Evolutionary conservation across 2,113 vertebrate species (phyloP).

Genomic region (Rostratula benghalensis): DNA sequence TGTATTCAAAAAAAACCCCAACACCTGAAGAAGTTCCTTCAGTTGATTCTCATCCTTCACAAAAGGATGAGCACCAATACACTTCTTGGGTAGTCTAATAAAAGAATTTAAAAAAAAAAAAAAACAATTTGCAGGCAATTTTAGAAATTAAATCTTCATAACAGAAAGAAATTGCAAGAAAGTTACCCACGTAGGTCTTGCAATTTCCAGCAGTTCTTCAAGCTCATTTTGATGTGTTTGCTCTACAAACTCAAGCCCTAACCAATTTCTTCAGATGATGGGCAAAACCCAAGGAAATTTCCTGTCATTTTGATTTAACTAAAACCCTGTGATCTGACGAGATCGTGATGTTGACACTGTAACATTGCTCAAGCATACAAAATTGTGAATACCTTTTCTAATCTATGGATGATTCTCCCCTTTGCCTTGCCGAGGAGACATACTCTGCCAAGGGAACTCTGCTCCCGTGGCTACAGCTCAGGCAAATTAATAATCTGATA

Average conservation of each 20-base stretch:
- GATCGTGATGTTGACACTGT: not conserved
- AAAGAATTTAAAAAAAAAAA: not conserved
- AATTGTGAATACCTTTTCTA: not conserved
- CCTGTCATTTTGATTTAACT: constrained; percentile 5
- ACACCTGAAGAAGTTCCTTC: not conserved
- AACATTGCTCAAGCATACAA: not conserved
- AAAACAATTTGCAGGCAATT: not conserved
- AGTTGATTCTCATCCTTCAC: not conserved
- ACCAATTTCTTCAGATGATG: not conserved
- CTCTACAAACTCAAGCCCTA: constrained; percentile 3
- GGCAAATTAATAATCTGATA: not conserved
- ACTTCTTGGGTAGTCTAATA: not conserved
- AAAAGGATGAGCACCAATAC: not conserved
- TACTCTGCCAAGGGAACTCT: not conserved
- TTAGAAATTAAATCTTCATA: constrained; percentile 1
- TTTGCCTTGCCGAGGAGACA: not conserved
- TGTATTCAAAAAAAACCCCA: not conserved
- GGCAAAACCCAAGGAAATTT: constrained; percentile 4
- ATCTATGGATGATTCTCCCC: not conserved
- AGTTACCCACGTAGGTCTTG: not conserved
- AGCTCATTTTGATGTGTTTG: constrained; percentile 7
- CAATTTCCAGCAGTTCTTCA: not conserved
- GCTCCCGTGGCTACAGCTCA: not conserved
- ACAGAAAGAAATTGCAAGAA: not conserved
- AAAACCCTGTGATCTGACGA: not conserved